Base-by-base conservation (phyloP, 2,888 invertebrate species). In the Stenichneumon culpator region DNA sequence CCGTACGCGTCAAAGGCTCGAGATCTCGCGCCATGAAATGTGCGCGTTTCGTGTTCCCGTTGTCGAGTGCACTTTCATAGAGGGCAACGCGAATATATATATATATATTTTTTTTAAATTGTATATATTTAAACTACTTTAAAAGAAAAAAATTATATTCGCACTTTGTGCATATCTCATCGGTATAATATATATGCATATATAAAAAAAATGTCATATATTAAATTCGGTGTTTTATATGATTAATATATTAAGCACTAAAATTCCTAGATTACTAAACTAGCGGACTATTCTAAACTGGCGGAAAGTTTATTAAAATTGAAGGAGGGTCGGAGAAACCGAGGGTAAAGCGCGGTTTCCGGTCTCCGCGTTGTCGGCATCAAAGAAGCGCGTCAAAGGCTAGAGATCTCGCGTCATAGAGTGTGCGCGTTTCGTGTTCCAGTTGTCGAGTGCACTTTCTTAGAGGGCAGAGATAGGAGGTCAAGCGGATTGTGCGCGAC, bases 381-480 rank as follows among this genome's bases (percentile, higher is more conserved):
- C 72, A 72, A 73, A 73, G 68, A 68, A 32, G 67, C 70, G 50
- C 54, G 75, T 80, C 79, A 80, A 80, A 83, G 75, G 79, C 73
- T 50, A 25, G 50, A 39, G 19, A 52, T 52, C 65, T 67, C 70
- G 28, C 44, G 39, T 16, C 44, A 6, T 39, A 63, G 32, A 22
- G 52, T 39, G 72, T 52, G 69, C n/a, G 39, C 57, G 50, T 57
- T 67, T 54, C 22, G n/a, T 44, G 22, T 77, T 65, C 60, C 22
- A 77, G 47, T 68, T 80, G n/a, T 47, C 50, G 67, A 72, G 80
- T 77, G 77, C 72, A 81, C 72, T 80, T 73, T 77, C 60, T 84
- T 81, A 60, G 60, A 39, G 50, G 28, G 67, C 65, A 77, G 44
- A 63, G n/a, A 60, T 6, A 79, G 57, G 47, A 57, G 57, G 47